Evolutionary conservation across 2,797 vertebrate species (phyloP).

Genomic region (Chloroceryle inda): DNA sequence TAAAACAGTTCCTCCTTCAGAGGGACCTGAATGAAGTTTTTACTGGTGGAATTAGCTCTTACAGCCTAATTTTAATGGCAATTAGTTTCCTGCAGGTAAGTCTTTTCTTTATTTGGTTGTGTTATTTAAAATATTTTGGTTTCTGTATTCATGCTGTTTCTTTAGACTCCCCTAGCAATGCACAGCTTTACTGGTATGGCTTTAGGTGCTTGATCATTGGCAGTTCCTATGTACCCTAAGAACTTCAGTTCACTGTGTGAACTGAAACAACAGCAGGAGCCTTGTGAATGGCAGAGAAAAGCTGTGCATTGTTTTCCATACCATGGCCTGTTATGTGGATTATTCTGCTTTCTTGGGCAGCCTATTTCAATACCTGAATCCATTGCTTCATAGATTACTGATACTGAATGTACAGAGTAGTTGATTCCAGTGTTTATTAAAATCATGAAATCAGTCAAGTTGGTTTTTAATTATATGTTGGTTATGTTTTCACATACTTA

Average conservation of each 20-base stretch:
- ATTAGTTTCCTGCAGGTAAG: constrained; percentile 98
- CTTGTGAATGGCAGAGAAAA: neutral
- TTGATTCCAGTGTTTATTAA: neutral
- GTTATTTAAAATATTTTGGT: neutral
- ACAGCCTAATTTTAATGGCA: constrained; percentile 99
- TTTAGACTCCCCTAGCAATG: neutral
- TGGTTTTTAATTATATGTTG: neutral
- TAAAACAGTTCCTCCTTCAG: constrained; percentile 99
- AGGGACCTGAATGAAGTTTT: constrained; percentile 99
- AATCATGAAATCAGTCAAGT: neutral
- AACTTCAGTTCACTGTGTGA: neutral
- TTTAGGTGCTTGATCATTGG: neutral
- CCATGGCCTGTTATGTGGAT: neutral
- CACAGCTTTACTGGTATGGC: neutral
- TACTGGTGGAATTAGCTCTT: constrained; percentile 98
- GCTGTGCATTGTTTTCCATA: neutral
- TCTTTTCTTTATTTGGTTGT: neutral
- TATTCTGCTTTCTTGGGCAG: neutral
- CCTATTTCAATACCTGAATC: neutral
- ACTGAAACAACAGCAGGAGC: neutral
- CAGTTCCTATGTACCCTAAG: neutral
- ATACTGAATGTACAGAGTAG: neutral
- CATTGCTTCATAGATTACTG: neutral
- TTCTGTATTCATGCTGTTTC: neutral
- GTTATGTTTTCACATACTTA: neutral